These are phyloP conservation scores for Holothuria scabra DNA, from an alignment of 53 echinoderm and acorn worm species.

Conservation along the genomic window DNA sequence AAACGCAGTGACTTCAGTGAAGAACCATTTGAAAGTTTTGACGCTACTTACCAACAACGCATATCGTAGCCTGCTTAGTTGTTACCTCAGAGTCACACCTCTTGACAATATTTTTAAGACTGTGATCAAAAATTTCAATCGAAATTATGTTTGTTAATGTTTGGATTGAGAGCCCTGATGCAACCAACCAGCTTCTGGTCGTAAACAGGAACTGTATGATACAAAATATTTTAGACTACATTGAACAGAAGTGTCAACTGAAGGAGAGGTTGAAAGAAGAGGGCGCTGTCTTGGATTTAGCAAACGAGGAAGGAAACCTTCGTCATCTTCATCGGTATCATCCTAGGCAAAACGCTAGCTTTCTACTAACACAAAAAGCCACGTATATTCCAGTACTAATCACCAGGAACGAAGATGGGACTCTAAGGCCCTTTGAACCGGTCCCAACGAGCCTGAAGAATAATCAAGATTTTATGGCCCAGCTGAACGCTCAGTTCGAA, in stretches of 20 bases:
- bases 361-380: slow-evolving; percentile 16
- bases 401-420: slow-evolving; percentile 31
- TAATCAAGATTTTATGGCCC: slow-evolving; percentile 31
- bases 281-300: slow-evolving; percentile 23
- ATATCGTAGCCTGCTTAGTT: too few relatives aligned
- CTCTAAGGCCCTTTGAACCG: neutral
- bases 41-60: too few relatives aligned
- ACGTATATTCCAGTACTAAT: slow-evolving; percentile 38
- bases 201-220: slow-evolving; percentile 41
- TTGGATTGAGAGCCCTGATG: slow-evolving; percentile 35
- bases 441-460: slow-evolving; percentile 17
- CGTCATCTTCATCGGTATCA: slow-evolving; percentile 13
- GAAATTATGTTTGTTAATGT: slow-evolving; percentile 39
- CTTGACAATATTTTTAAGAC: too few relatives aligned
- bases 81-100: too few relatives aligned
- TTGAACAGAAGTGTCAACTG: slow-evolving; percentile 24
- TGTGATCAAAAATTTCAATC: too few relatives aligned
- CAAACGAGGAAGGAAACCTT: slow-evolving; percentile 35
- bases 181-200: slow-evolving; percentile 18
- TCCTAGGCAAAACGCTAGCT: slow-evolving; percentile 27
- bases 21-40: too few relatives aligned
- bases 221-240: slow-evolving; percentile 22
- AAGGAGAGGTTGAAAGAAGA: neutral
- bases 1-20: too few relatives aligned
- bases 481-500: slow-evolving; percentile 37